Evolutionary conservation across 2,888 invertebrate genomes (phyloP).

Genomic region (Dynastes maya): DNA sequence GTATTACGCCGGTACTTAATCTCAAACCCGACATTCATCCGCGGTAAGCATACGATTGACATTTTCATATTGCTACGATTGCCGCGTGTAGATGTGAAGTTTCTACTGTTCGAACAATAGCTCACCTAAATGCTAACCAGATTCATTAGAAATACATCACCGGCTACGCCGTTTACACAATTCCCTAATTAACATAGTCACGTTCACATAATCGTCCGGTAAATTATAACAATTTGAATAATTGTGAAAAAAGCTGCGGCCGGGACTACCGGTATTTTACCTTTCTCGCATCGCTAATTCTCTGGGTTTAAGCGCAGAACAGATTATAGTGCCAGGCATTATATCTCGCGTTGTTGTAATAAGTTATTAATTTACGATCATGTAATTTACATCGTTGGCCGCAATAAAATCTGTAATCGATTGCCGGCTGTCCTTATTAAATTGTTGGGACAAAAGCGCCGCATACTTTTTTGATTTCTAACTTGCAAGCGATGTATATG

Average conservation of each 20-base stretch:
- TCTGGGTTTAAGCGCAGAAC: conserved; percentile 4
- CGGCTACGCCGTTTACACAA: conserved; percentile 16
- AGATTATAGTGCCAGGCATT: background rate
- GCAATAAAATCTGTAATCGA: conserved; percentile 34
- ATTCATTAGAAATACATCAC: conserved; percentile 11
- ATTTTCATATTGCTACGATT: conserved; percentile 13
- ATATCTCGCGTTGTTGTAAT: conserved; percentile 1
- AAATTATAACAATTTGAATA: conserved; percentile 40
- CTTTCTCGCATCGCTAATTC: conserved; percentile 21
- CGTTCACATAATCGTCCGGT: background rate
- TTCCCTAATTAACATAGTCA: conserved; percentile 32
- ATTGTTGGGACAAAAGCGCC: conserved; percentile 23
- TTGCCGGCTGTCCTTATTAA: conserved; percentile 28
- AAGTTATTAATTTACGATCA: conserved; percentile 30
- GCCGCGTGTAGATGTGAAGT: conserved; percentile 6
- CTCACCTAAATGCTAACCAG: background rate
- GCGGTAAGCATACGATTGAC: conserved; percentile 1
- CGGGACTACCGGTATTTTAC: conserved; percentile 4
- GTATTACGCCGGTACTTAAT: background rate
- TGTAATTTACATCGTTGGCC: conserved; percentile 37
- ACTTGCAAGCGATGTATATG: background rate
- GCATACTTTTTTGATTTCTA: conserved; percentile 23
- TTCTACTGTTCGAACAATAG: conserved; percentile 14
- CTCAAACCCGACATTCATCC: background rate
- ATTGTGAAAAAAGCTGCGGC: conserved; percentile 2